Percentiles rank a stretch among this genome's conserved stretches.
phyloP scores from a whole-genome alignment of 2,888 invertebrate genomes.

The Sinohyriopsis cumingii region DNA sequence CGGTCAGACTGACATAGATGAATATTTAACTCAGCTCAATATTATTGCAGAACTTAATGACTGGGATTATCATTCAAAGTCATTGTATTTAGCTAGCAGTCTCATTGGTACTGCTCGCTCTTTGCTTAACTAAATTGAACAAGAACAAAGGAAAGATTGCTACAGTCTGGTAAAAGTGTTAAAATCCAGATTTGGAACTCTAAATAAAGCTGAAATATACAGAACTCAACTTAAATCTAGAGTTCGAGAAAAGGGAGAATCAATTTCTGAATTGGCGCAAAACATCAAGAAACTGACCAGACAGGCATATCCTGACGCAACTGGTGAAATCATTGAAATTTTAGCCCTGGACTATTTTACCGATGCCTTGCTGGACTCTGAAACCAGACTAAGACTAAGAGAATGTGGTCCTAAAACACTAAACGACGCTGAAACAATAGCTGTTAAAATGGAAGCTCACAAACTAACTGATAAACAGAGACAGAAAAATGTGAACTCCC shows the following conservation, averaged over 20 bases:
- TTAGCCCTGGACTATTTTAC: too few relatives aligned
- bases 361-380: too few relatives aligned
- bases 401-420: too few relatives aligned
- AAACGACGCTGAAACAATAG: constrained; percentile 20
- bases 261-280: too few relatives aligned
- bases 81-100: constrained; percentile 29
- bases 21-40: constrained; percentile 28
- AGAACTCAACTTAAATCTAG: constrained; percentile 19
- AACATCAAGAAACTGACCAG: too few relatives aligned
- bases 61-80: constrained; percentile 66
- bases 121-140: constrained; percentile 17
- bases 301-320: too few relatives aligned
- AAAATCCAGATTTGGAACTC: constrained; percentile 25
- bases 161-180: constrained; percentile 17
- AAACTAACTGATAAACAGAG: constrained; percentile 16
- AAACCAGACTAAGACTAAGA: too few relatives aligned
- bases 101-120: constrained; percentile 18
- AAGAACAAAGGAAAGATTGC: constrained; percentile 22
- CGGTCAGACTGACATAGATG: constrained; percentile 29
- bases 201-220: constrained; percentile 23
- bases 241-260: constrained; percentile 19
- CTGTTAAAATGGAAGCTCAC: constrained; percentile 23
- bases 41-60: constrained; percentile 59
- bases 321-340: too few relatives aligned
- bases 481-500: too few relatives aligned